Conservation (phyloP, 1,140 invertebrate species). For the Drosophila burlai region DNA sequence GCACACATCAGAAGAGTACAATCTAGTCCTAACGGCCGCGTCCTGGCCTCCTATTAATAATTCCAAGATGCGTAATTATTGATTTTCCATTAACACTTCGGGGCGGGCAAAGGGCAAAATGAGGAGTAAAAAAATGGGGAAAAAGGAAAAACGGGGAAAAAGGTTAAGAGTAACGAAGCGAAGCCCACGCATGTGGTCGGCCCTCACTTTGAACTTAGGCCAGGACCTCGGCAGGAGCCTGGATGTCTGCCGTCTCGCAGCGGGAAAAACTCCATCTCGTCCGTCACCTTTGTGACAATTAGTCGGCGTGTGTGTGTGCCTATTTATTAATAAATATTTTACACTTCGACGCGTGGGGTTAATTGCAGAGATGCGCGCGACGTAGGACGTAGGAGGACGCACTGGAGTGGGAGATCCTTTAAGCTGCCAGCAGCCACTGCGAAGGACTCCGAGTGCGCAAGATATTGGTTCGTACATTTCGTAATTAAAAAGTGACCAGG, state of each 20-base stretch:
- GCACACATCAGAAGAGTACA: conserved; percentile 21
- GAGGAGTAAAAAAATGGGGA: conserved; percentile 28
- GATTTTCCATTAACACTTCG: conserved; percentile 82
- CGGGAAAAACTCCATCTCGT: conserved; percentile 64
- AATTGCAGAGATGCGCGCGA: conserved; percentile 56
- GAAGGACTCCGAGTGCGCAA: conserved; percentile 16
- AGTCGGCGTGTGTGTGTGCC: conserved; percentile 68
- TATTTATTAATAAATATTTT: conserved; percentile 83
- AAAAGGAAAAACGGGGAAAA: conserved; percentile 28
- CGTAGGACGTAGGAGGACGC: background rate
- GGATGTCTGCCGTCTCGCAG: conserved; percentile 52
- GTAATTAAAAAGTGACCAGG: conserved; percentile 66
- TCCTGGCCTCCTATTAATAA: conserved; percentile 70
- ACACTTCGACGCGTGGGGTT: conserved; percentile 76
- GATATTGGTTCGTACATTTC: conserved; percentile 32
- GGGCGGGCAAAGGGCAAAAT: conserved; percentile 50
- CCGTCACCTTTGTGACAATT: conserved; percentile 77
- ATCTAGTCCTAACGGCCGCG: conserved; percentile 5
- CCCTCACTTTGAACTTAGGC: conserved; percentile 76
- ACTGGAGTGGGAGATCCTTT: conserved; percentile 46
- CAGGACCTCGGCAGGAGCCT: conserved; percentile 53
- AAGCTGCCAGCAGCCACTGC: conserved; percentile 26
- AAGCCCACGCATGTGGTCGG: conserved; percentile 59
- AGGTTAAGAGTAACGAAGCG: conserved; percentile 44
- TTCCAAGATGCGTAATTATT: conserved; percentile 84